phyloP scores from a whole-genome alignment of 2,113 vertebrate genomes.

The Pedionomus torquatus region DNA sequence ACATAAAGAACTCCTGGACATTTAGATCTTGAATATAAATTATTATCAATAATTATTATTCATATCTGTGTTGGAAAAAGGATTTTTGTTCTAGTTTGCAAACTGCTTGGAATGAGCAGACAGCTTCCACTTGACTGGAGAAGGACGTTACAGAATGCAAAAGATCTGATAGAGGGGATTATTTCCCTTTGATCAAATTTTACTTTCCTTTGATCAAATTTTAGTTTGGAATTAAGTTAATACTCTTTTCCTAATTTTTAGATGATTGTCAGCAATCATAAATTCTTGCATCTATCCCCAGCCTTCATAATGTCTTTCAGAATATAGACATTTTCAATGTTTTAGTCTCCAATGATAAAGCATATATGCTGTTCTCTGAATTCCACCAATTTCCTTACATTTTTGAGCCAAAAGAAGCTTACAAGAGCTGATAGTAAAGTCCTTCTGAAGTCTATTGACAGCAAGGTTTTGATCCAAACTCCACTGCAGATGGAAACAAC shows the following conservation, averaged over 20 bases:
- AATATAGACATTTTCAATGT: background rate
- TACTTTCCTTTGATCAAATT: background rate
- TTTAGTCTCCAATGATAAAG: background rate
- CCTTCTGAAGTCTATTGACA: background rate
- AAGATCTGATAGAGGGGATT: background rate
- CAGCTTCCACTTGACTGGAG: background rate
- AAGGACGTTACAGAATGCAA: background rate
- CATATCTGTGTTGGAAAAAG: accelerated
- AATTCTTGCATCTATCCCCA: background rate
- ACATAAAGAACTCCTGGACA: background rate
- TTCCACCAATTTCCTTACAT: background rate
- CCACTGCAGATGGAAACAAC: background rate
- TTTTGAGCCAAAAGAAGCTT: background rate
- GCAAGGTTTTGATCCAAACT: background rate
- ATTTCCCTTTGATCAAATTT: no score
- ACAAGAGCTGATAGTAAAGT: background rate
- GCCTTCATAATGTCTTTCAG: background rate
- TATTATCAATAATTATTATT: background rate
- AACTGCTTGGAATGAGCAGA: background rate
- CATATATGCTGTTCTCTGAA: background rate
- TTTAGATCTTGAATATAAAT: background rate
- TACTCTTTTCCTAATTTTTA: background rate
- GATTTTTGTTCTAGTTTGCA: background rate
- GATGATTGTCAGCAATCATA: background rate
- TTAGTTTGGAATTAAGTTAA: background rate